Base-by-base conservation (phyloP, 2,888 invertebrate genomes). In the Eumacrocentrus americanus region DNA sequence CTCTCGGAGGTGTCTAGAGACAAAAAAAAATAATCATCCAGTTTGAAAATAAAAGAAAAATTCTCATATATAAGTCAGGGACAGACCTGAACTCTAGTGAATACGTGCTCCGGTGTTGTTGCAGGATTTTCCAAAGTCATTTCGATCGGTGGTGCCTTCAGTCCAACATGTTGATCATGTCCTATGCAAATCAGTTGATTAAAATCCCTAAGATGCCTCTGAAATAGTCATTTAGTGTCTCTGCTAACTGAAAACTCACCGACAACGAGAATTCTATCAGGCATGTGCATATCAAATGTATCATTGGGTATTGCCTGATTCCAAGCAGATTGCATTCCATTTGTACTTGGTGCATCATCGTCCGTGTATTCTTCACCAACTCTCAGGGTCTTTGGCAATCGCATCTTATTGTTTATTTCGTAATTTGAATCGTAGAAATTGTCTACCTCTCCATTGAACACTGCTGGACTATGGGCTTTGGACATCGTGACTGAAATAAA, bases 281-380 rank as follows among this genome's bases (percentile, higher is more conserved):
- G 96, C 35, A 97, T 95, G 76, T 90, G 90, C 96, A 96, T 96
- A 71, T 91, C 90, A 79, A 91, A 89, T 81, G 91, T 91, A 70
- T 92, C 91, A 54, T 70, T 69, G 9, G 68, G 56, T 42, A 70
- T 60, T 2, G 74, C 54, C 72, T 84, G 85, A 62, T 85, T 84
- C 89, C 89, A 90, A 40, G 84, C 29, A 42, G 78, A 85, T 6
- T 4, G 5, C 29, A 6, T 29, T 63, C 83, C 83, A 64, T 87
- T 86, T 56, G 84, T 81, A 66, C 88, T 87, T 78, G 88, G 87
- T 6, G 86, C 83, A 46, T 83, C 79, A 54, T 91, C 89, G 56
- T 88, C 87, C 18, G 83, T 84, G 68, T 83, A 85, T 73, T 89
- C 89, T 11, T 90, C 90, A 67, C 87, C 88, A 58, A 94, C 90